phyloP scores from a whole-genome alignment of 2,113 vertebrate genomes.

The Columba livia region DNA sequence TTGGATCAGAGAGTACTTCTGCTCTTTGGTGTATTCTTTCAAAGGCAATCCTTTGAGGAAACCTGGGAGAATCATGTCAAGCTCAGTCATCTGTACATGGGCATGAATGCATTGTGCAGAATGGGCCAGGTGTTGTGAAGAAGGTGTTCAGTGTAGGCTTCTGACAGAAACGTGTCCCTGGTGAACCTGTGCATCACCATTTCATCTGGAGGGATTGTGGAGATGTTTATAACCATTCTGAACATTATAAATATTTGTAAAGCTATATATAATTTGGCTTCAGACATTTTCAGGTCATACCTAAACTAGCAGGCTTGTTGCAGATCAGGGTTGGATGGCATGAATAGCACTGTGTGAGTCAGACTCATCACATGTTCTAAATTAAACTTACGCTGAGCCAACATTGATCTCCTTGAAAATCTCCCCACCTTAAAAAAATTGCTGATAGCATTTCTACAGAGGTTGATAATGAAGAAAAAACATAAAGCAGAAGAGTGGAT shows the following conservation, averaged over 20 bases:
- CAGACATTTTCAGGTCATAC: slow-evolving; percentile 40
- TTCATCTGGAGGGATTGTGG: not conserved
- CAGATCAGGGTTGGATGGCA: not conserved
- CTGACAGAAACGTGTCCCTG: not conserved
- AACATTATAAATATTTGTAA: not conserved
- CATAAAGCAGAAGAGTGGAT: not conserved
- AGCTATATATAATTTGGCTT: slow-evolving; percentile 27
- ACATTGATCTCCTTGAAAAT: slow-evolving; percentile 24
- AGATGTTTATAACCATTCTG: not conserved
- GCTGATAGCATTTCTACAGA: not conserved
- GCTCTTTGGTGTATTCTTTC: not conserved
- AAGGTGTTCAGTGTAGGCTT: not conserved
- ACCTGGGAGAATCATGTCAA: not conserved
- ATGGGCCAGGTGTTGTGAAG: not conserved
- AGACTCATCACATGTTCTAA: slow-evolving; percentile 30
- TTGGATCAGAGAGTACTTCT: not conserved
- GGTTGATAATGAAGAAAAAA: not conserved
- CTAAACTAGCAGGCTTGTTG: not conserved
- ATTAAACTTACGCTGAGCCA: slow-evolving; percentile 32
- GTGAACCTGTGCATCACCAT: not conserved
- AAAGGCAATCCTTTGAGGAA: not conserved
- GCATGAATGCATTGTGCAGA: not conserved
- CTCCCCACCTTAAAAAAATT: not conserved
- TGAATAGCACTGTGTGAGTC: slow-evolving; percentile 31
- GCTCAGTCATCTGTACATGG: not conserved